Base-by-base conservation (phyloP, 2,113 vertebrate species). In the Phasianus colchicus region DNA sequence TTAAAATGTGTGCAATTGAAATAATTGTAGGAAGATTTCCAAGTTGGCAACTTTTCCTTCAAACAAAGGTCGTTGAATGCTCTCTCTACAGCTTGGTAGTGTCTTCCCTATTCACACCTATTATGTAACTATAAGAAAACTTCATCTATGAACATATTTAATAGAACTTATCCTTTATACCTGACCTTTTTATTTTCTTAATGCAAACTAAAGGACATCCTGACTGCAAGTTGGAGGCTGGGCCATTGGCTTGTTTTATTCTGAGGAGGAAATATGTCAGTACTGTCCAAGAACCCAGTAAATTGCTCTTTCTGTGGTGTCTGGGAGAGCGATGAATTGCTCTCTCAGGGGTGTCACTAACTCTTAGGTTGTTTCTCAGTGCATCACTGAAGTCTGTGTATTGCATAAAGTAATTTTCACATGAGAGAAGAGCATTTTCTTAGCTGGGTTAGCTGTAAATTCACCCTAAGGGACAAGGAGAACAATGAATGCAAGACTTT, bases 341-440 rank as follows among this genome's bases (percentile, higher is more conserved):
- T 57, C 38, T 85, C 78, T 90, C 78, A 42, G 66, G 84, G 15
- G 54, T 84, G 30, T 65, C 4, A 0, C 63, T 77, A 25, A 18
- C 57, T 81, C 45, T 43, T 73, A 65, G n/a, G 36, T 70, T 70
- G 7, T 58, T 70, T 82, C 67, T 57, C 83, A 72, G 58, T 2
- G 10, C 47, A 15, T 38, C 1, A 0, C 24, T 25, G 29, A 58
- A 4, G 1, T 5, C 52, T 82, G 52, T 60, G 29, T 16, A 13
- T 70, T 50, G 42, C 54, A 60, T 64, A 54, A 42, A 38, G 60
- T 8, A 60, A 87, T 77, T 87, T 89, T 45, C 40, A 42, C 77
- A 1, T 2, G 36, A 82, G 55, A 70, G 5, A 22, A 76, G 43
- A 82, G 24, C 27, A 4, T 66, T 78, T 9, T 21, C 25, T 86